phyloP scores from a whole-genome alignment of 1,140 invertebrate species.

The Conus ventricosus region DNA sequence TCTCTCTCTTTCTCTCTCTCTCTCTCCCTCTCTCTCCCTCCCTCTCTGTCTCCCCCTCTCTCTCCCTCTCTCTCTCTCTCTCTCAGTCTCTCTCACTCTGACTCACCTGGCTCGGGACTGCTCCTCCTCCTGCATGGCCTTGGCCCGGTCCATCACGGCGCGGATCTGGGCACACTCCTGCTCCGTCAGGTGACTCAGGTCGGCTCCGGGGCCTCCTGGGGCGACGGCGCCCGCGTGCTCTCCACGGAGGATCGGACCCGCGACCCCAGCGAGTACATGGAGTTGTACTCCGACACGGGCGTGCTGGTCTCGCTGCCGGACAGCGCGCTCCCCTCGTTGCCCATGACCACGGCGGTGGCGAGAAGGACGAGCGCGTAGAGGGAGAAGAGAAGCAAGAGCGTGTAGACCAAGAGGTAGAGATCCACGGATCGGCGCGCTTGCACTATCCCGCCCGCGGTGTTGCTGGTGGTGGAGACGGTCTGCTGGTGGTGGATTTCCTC shows the following conservation, averaged over 20 bases:
- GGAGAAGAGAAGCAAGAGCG: slow-evolving; percentile 20
- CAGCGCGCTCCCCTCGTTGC: slow-evolving; percentile 63
- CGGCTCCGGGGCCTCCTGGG: slow-evolving; percentile 79
- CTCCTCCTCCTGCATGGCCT: slow-evolving; percentile 75
- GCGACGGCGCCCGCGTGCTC: slow-evolving; percentile 71
- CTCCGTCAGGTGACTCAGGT: slow-evolving; percentile 79
- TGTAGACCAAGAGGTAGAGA: too few species aligned
- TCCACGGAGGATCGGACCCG: slow-evolving; percentile 60
- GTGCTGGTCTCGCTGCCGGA: slow-evolving; percentile 59
- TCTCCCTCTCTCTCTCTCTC: neutral
- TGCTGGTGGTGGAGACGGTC: too few species aligned
- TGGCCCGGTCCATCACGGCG: slow-evolving; percentile 81
- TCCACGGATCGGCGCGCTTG: too few species aligned
- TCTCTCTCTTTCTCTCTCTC: neutral
- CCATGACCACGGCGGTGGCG: slow-evolving; percentile 47
- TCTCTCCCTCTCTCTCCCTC: neutral
- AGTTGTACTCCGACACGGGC: slow-evolving; percentile 58
- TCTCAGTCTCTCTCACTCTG: neutral
- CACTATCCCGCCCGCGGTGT: too few species aligned
- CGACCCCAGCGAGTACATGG: slow-evolving; percentile 58
- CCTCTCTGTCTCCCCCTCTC: neutral
- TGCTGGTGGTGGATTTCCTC: too few species aligned
- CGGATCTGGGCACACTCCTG: slow-evolving; percentile 80
- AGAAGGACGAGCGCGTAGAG: slow-evolving; percentile 29
- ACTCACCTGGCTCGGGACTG: slow-evolving; percentile 65